These are phyloP conservation scores for Chaenodraco wilsoni DNA, from an alignment of 2,797 vertebrate species.

Conservation along the genomic window DNA sequence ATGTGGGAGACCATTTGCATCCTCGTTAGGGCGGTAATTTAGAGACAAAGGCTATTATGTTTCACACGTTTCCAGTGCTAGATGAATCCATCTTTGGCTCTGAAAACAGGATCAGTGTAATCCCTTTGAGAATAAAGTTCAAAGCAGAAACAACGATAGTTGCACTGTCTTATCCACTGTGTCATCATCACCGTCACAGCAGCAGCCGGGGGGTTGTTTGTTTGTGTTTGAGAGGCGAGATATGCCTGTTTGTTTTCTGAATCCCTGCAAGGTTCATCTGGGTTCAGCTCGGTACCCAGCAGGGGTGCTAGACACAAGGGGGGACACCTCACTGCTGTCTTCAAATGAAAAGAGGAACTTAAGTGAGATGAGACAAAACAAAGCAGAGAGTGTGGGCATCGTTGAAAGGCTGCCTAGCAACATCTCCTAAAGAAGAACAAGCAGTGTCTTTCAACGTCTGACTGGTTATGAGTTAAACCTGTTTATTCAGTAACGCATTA, in stretches of 20 bases:
- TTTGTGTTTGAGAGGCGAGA: constrained; percentile 17
- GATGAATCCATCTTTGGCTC: constrained; percentile 16
- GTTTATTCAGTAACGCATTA: neutral
- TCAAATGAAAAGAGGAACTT: constrained; percentile 56
- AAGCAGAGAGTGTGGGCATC: constrained; percentile 18
- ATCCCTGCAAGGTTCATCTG: constrained; percentile 53
- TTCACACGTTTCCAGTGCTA: constrained; percentile 28
- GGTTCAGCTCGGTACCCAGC: constrained; percentile 65
- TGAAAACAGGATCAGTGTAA: constrained; percentile 10
- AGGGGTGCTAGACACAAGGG: constrained; percentile 69
- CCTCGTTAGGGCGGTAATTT: constrained; percentile 59
- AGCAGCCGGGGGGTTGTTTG: constrained; percentile 5
- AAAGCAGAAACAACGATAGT: neutral
- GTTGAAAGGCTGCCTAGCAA: constrained; percentile 49
- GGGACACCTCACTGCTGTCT: constrained; percentile 53
- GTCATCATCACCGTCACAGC: constrained; percentile 5
- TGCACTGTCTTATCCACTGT: neutral
- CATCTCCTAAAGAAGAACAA: constrained; percentile 15
- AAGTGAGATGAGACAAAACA: constrained; percentile 50
- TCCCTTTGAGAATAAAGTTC: neutral
- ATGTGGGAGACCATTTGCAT: constrained; percentile 27
- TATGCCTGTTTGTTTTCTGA: constrained; percentile 40
- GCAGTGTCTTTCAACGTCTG: constrained; percentile 12
- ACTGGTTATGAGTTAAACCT: neutral
- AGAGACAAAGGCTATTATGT: constrained; percentile 36